Conservation (phyloP, 2,113 vertebrate species). For the Polypterus bichir region DNA sequence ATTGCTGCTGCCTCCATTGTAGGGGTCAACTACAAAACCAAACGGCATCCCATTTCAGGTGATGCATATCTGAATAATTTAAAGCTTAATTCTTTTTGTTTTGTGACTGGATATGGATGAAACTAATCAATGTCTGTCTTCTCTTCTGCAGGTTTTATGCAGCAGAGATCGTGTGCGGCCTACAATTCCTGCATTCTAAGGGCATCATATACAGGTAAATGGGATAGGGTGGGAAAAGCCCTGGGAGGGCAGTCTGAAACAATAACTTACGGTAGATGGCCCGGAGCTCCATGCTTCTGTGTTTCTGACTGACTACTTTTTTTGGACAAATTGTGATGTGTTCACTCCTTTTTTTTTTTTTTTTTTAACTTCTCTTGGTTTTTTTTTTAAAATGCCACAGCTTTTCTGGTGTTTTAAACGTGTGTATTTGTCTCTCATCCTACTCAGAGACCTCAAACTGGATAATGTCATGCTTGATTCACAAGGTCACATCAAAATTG, state of each 20-base stretch:
- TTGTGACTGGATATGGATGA: too few species aligned
- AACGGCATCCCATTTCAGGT: too few species aligned
- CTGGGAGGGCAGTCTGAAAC: not conserved
- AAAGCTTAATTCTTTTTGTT: too few species aligned
- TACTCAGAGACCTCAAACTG: constrained; percentile 82
- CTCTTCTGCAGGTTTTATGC: constrained; percentile 72
- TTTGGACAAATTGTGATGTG: too few species aligned
- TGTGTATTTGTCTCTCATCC: not conserved
- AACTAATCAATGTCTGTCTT: constrained; percentile 2
- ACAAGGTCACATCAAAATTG: constrained; percentile 91
- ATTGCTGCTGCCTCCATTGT: not conserved
- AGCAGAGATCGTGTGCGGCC: constrained; percentile 85
- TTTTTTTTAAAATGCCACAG: too few species aligned
- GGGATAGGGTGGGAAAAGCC: not conserved
- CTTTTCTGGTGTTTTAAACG: too few species aligned
- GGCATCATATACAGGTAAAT: constrained; percentile 92
- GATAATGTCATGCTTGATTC: constrained; percentile 92
- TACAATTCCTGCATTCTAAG: constrained; percentile 89
- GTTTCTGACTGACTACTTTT: too few species aligned
- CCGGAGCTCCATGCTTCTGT: too few species aligned
- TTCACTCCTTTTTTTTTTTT: too few species aligned
- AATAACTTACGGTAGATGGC: too few species aligned
- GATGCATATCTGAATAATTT: too few species aligned
- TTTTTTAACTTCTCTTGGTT: too few species aligned
- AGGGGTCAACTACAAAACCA: not conserved